Evolutionary conservation across 2,113 vertebrate species (phyloP), one percentile per base, ranked within the genome.

Genomic region (Willisornis vidua): DNA sequence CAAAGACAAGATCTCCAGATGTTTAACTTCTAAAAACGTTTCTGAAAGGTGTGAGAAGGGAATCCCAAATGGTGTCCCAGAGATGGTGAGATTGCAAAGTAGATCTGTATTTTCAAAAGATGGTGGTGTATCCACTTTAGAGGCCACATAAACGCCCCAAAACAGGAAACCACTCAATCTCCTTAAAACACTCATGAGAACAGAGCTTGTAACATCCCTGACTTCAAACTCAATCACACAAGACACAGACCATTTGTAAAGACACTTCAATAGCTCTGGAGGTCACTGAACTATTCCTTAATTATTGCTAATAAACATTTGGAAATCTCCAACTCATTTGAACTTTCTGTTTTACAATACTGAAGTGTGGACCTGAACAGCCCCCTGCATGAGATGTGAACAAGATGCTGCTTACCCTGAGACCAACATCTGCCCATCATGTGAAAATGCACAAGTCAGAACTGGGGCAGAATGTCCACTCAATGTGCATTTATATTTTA

Each of bases 381-480:
- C 7, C 65, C 79, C 4, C 75, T 74, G 57, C 33, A 57, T 17
- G 26, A 63, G 33, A 94, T 45, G 23, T 59, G 52, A 86, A 68
- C 45, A 78, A 82, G 48, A 79, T 45, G 68, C 16, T 61, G 57
- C 97, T 98, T 98, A 99, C 99, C 99, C 99, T 0, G 99, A 99
- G 71, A 98, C 98, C 13, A 99, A 49, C 95, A 98, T 96, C 86
- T 98, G 97, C n/a, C 99, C 98, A 65, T 99, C 98, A 57, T 93
- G 96, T 7, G 99, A 99, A 97, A 99, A 98, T 11, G 98, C 98
- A 95, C 99, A 99, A 48, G 98, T 97, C 94, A 99, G 97, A 85
- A 99, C 98, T 10, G 99, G 99, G 81, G 98, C 98, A 35, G 97
- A 96, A 90, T 99, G 99, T 59, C 97, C 98, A 62, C 73, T 96